A percentile compares a stretch with the other conserved stretches of the same genome.
Evolutionary conservation across 2,888 invertebrate species (phyloP).

Genomic region (Deilephila porcellus): DNA sequence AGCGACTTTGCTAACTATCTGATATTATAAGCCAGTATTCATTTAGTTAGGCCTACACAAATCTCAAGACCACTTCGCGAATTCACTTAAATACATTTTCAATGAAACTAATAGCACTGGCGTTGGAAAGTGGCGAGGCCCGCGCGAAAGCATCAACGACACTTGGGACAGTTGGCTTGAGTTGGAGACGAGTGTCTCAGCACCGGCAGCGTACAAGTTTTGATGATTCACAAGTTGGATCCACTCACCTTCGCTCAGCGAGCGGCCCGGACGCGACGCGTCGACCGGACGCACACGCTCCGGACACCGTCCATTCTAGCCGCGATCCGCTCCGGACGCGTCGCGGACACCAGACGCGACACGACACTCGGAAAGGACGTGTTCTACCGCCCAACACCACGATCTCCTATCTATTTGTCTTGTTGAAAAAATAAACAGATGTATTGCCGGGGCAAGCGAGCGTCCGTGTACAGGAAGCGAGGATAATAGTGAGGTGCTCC

Average conservation of each 20-base stretch:
- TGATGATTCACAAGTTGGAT: conserved; percentile 27
- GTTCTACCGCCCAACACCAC: conserved; percentile 32
- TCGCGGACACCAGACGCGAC: conserved; percentile 41
- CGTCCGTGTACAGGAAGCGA: conserved; percentile 82
- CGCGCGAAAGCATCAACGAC: background rate
- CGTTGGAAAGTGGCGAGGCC: background rate
- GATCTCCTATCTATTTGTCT: conserved; percentile 60
- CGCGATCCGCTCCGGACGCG: conserved; percentile 36
- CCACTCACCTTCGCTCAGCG: conserved; percentile 37
- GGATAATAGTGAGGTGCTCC: conserved; percentile 79
- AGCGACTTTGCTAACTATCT: too few species aligned
- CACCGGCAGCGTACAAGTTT: conserved; percentile 9
- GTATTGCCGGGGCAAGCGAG: conserved; percentile 79
- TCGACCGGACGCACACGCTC: conserved; percentile 43
- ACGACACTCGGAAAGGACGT: conserved; percentile 64
- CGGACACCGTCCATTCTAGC: conserved; percentile 33
- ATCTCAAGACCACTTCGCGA: too few species aligned
- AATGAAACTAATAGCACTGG: background rate
- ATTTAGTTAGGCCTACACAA: too few species aligned
- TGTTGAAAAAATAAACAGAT: conserved; percentile 82
- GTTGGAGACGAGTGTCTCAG: background rate
- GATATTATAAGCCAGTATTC: too few species aligned
- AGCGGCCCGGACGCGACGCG: conserved; percentile 29
- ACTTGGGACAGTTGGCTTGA: background rate
- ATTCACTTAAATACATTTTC: background rate